Conservation (phyloP, 23 tunicate species). For the Trididemnum miniatum region DNA sequence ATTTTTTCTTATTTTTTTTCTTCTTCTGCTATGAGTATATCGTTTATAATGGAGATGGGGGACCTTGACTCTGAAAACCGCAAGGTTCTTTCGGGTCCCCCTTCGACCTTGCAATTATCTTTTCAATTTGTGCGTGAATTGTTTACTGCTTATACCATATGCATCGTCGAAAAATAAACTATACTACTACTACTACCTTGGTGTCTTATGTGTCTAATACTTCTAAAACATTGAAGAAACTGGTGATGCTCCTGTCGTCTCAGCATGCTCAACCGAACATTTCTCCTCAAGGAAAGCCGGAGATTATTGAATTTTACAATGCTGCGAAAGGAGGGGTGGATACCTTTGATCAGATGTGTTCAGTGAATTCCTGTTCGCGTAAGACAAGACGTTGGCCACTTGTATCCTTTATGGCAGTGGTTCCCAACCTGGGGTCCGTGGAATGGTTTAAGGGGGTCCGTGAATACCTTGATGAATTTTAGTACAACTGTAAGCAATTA, state of each 20-base stretch:
- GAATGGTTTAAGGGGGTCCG: neutral
- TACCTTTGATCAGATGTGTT: constrained; percentile 5
- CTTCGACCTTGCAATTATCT: too few relatives aligned
- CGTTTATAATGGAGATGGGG: too few relatives aligned
- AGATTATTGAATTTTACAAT: neutral
- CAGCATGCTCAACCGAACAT: neutral
- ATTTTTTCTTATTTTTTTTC: too few relatives aligned
- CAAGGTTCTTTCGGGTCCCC: too few relatives aligned
- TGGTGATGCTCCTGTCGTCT: constrained; percentile 3
- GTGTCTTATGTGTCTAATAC: neutral
- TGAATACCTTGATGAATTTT: neutral
- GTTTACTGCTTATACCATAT: too few relatives aligned
- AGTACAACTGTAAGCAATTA: neutral
- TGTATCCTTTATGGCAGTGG: neutral
- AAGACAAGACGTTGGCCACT: constrained; percentile 16
- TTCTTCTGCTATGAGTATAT: too few relatives aligned
- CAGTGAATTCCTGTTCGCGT: neutral
- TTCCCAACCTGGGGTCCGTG: neutral
- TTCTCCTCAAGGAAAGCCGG: neutral
- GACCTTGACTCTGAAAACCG: too few relatives aligned
- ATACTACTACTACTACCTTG: too few relatives aligned
- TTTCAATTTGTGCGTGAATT: too few relatives aligned
- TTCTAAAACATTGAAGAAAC: neutral
- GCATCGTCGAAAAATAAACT: too few relatives aligned
- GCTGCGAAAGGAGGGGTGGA: neutral